Base-by-base conservation (phyloP, 1,140 invertebrate genomes). In the Heliconius melpomene region DNA sequence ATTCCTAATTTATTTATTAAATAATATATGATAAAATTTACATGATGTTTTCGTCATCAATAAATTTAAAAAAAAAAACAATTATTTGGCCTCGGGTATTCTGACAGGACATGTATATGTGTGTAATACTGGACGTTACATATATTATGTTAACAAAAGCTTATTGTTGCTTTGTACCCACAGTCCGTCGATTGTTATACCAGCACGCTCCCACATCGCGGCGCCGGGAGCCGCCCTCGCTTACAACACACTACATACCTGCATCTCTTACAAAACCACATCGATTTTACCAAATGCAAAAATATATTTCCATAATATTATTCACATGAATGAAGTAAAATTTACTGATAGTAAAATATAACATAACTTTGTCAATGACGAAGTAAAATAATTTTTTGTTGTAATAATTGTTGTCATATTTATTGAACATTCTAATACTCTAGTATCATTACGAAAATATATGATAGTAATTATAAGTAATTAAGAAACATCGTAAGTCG, bases 121-220 rank as follows among this genome's bases (percentile, higher is more conserved):
- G 23, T 57, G 54, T 29, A 66, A 66, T 66, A 66, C 11, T 66
- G 60, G 54, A 57, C 8, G 54, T 57, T 9, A 66, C 38, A 46
- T 20, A 46, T 54, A 46, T 70, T 70, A 66, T 72, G 50, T 66
- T 78, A 72, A 82, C 83, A 84, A 84, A 79, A 73, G 80, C 70
- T 84, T 80, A 81, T 84, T 85, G 84, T 84, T 79, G 78, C 71
- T 81, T 85, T 85, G 82, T 84, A 72, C 70, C 86, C 82, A 88
- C 87, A 89, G 84, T 73, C 70, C 84, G 84, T 85, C 86, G 84
- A 92, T 92, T 90, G 90, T 91, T 79, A 83, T 83, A 79, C 82
- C 74, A 73, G 84, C 82, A 82, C 78, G 84, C 88, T 89, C 89
- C 90, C 88, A 91, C 82, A 89, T 82, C 81, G 84, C 79, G 74